These are phyloP conservation scores for Botrylloides violaceus DNA, from an alignment of 23 tunicate species.

Conservation along the genomic window DNA sequence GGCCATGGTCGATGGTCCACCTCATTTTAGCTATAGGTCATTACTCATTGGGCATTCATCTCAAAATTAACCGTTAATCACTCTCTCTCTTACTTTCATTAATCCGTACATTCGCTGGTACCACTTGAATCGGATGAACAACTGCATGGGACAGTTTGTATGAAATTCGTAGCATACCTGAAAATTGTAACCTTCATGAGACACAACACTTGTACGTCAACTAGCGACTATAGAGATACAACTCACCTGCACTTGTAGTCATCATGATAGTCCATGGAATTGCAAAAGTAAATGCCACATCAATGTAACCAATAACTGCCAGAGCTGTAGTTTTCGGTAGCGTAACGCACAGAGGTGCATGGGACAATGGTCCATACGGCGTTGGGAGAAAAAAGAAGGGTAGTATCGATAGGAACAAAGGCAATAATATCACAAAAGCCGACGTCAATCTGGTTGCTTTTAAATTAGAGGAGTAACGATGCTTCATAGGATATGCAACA, in stretches of 20 bases:
- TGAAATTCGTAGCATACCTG: conserved; percentile 21
- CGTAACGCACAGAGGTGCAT: conserved; percentile 6
- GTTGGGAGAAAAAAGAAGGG: conserved; percentile 1
- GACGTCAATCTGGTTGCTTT: background rate
- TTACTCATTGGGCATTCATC: too few relatives aligned
- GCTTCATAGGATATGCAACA: conserved; percentile 13
- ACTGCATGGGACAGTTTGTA: conserved; percentile 7
- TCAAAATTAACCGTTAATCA: too few relatives aligned
- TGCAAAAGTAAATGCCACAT: conserved; percentile 1
- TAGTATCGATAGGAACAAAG: background rate
- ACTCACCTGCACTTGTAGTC: conserved; percentile 6
- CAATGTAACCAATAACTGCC: background rate
- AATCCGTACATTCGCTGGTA: background rate
- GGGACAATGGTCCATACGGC: conserved; percentile 5
- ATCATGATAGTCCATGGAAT: conserved; percentile 3
- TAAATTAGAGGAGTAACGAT: background rate
- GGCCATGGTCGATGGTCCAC: too few relatives aligned
- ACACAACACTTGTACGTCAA: too few relatives aligned
- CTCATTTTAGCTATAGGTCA: too few relatives aligned
- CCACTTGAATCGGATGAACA: conserved; percentile 7
- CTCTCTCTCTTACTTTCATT: background rate
- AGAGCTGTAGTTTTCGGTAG: background rate
- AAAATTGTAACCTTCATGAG: background rate
- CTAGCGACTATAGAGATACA: too few relatives aligned
- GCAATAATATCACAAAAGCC: background rate